Evolutionary conservation across 2,888 invertebrate genomes (phyloP), one percentile per base, ranked within the genome.

Genomic region (Mimumesa dahlbomi): DNA sequence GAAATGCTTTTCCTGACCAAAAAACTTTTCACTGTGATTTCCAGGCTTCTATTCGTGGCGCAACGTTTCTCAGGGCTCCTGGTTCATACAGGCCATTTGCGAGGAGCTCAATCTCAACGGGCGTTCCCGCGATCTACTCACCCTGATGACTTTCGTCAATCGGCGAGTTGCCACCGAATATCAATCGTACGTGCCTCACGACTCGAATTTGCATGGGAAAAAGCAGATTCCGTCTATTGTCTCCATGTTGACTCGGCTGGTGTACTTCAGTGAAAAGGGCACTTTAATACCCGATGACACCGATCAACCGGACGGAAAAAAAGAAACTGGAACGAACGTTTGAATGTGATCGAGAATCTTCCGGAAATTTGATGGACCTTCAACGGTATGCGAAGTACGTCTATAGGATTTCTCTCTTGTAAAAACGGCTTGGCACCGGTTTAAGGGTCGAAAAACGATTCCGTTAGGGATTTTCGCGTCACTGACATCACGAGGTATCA

Each of bases 1-100:
- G 9, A 1, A 29, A 1, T 1, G 9, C 1, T 29, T 29, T 29
- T 4, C n/a, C 1, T n/a, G 34, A 11, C 3, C 11, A 16, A 31
- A 34, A 62, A 69, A 67, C 40, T 42, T 62, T 76, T 62, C 58
- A 38, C 52, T 63, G 50, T 67, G 69, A 40, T 19, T 84, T 88
- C 43, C 85, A 93, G 94, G 93, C 53, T 92, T 91, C 84, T 94
- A 91, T 84, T 93, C 94, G 0, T 94, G 93, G 91, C 90, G 94
- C 2, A 94, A 94, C 84, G 92, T 93, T 21, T 90, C 91, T 45
- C 90, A 91, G 18, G 94, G 94, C 1, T 93, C 94, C 0, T 95
- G 94, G 93, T 95, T 94, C 84, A 92, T 95, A 53, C 94, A 94
- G 85, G 89, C 93, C 2, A 86, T 95, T 40, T 93, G 93, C 78